Conservation (phyloP, 2,888 invertebrate species). For the Fragum sueziense region DNA sequence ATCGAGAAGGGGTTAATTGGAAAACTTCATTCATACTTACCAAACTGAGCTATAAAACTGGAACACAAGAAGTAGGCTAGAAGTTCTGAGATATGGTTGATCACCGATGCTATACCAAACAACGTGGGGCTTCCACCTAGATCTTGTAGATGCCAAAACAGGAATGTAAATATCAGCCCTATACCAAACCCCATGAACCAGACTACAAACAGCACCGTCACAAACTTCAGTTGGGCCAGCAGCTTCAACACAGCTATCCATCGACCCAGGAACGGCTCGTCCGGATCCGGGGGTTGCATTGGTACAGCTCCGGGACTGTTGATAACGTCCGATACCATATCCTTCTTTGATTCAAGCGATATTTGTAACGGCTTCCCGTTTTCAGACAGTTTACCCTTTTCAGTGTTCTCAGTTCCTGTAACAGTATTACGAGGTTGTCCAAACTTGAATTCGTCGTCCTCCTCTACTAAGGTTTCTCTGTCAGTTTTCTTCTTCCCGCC, state of each 20-base stretch:
- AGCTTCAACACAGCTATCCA: conserved; percentile 96
- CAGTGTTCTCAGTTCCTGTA: not conserved
- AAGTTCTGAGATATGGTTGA: conserved; percentile 99
- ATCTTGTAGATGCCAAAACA: conserved; percentile 96
- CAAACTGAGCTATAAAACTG: conserved; percentile 95
- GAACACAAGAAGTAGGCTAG: conserved; percentile 99
- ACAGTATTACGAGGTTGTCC: conserved; percentile 41
- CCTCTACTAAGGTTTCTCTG: conserved; percentile 68
- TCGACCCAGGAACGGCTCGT: conserved; percentile 83
- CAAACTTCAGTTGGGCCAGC: conserved; percentile 94
- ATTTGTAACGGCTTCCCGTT: conserved; percentile 84
- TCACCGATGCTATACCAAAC: conserved; percentile 98
- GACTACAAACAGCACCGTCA: conserved; percentile 91
- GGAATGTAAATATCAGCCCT: conserved; percentile 98
- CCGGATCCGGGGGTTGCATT: conserved; percentile 58
- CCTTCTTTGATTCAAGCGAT: conserved; percentile 68
- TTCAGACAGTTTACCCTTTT: conserved; percentile 33
- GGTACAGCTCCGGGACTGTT: conserved; percentile 65
- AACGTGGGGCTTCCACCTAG: conserved; percentile 98
- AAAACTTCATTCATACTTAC: no score
- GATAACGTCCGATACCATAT: conserved; percentile 76
- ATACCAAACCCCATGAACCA: conserved; percentile 99
- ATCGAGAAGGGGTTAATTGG: no score
- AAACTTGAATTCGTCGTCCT: conserved; percentile 71
- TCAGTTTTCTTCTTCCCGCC: conserved; percentile 69